Percentiles rank a stretch among this genome's conserved stretches.
phyloP scores from a whole-genome alignment of 2,888 invertebrate genomes.

The Theodoxus fluviatilis region DNA sequence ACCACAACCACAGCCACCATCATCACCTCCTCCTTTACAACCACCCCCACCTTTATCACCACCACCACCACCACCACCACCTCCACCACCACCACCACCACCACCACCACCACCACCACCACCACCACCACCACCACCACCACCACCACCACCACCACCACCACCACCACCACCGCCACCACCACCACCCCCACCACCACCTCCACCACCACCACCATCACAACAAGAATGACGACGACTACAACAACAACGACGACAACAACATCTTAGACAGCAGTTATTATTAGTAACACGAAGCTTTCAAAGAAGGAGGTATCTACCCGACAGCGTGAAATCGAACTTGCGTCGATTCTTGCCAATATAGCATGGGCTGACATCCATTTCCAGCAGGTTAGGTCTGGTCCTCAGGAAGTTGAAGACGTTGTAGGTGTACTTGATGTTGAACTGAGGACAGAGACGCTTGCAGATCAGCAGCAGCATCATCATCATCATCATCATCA shows the following conservation, averaged over 20 bases:
- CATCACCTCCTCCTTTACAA: not conserved
- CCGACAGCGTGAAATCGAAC: no score
- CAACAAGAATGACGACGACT: no score
- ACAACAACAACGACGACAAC: no score
- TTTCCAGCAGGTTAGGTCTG: no score
- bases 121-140: not conserved
- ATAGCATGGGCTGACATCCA: no score
- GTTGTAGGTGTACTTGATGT: no score
- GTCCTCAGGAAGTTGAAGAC: no score
- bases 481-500: conserved; percentile 2
- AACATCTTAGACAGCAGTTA: no score
- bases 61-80: not conserved
- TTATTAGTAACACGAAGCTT: no score
- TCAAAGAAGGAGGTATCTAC: no score
- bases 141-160: not conserved
- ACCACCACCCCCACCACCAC: not conserved
- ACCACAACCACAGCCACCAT: not conserved
- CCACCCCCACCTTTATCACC: not conserved
- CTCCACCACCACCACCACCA: not conserved
- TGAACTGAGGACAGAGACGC: not conserved
- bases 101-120: not conserved
- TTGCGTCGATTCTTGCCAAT: no score
- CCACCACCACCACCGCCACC: not conserved
- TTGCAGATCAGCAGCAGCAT: not conserved
- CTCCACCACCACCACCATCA: no score